phyloP scores from a whole-genome alignment of 2,888 invertebrate species.

The Plagodis pulveraria region DNA sequence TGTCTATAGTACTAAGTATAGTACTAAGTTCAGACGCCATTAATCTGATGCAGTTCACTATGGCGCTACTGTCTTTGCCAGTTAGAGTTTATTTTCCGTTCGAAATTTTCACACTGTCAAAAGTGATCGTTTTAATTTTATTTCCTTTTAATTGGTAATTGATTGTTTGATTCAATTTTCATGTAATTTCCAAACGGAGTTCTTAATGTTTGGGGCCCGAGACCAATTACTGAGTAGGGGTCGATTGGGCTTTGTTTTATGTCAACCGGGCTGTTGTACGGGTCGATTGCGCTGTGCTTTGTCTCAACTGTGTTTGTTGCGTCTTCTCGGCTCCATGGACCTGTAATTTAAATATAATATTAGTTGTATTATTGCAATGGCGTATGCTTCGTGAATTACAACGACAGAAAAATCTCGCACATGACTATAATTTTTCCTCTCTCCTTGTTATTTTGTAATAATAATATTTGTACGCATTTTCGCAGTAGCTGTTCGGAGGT shows the following conservation, averaged over 20 bases:
- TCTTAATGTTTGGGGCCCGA: slow-evolving; percentile 68
- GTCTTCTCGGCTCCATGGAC: slow-evolving; percentile 68
- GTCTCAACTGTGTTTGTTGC: not conserved
- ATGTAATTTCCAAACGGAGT: slow-evolving; percentile 73
- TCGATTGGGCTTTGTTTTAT: slow-evolving; percentile 40
- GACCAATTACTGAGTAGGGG: slow-evolving; percentile 43
- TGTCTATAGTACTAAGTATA: too few species aligned
- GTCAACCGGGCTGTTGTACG: slow-evolving; percentile 41
- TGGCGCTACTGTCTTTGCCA: not conserved
- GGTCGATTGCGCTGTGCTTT: slow-evolving; percentile 32
- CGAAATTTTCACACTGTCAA: not conserved
- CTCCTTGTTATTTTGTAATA: too few species aligned
- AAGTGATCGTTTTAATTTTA: not conserved
- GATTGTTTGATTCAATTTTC: slow-evolving; percentile 44
- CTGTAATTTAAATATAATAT: slow-evolving; percentile 45
- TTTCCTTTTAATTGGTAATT: slow-evolving; percentile 14
- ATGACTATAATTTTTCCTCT: too few species aligned
- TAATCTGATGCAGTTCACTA: not conserved
- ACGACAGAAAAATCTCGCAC: too few species aligned
- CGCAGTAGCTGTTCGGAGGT: too few species aligned
- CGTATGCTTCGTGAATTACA: too few species aligned
- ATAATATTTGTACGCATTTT: too few species aligned
- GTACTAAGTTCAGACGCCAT: too few species aligned
- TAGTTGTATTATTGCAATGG: too few species aligned
- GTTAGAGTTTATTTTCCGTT: not conserved